Evolutionary conservation across 1,140 invertebrate genomes (phyloP).

Genomic region (Bombus superbus): DNA sequence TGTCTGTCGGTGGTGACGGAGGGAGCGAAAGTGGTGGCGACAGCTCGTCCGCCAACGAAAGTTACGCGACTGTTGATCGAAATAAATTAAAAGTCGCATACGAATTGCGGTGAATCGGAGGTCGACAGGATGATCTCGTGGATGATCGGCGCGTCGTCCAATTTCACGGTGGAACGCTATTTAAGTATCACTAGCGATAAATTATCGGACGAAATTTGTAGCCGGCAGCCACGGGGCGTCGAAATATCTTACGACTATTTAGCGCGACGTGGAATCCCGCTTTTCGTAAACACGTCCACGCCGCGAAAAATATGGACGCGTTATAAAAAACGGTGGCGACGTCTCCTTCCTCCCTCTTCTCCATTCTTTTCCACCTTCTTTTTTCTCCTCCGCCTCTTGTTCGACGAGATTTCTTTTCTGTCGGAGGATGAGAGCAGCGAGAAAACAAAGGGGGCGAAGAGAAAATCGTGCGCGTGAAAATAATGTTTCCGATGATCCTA

Average conservation of each 20-base stretch:
- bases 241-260: constrained; percentile 57
- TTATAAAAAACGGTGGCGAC: constrained; percentile 27
- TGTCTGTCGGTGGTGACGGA: too few species aligned
- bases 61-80: constrained; percentile 15
- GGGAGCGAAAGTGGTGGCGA: not conserved
- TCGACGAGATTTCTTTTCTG: not conserved
- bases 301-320: constrained; percentile 14
- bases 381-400: not conserved
- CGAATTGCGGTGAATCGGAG: not conserved
- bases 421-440: not conserved
- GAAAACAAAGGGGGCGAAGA: constrained; percentile 23
- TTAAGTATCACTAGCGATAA: constrained; percentile 40
- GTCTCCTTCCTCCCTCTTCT: not conserved
- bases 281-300: constrained; percentile 50
- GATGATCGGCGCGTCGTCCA: constrained; percentile 28
- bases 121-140: not conserved
- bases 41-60: not conserved
- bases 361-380: too few species aligned
- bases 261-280: constrained; percentile 45
- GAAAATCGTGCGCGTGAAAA: constrained; percentile 50
- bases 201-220: constrained; percentile 47
- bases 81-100: constrained; percentile 28
- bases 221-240: constrained; percentile 22
- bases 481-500: constrained; percentile 62
- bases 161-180: constrained; percentile 48